Evolutionary conservation across 2,113 vertebrate species (phyloP).

Genomic region (Rattus norvegicus): GRCr8 NC_086027.1:29006501-29007000

Average conservation of each 20-base stretch:
- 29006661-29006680: background rate
- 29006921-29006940: conserved; percentile 17
- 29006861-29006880: background rate
- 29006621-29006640: background rate
- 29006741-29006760: no score
- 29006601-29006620: conserved; percentile 1
- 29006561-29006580: conserved; percentile 5
- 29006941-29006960: background rate
- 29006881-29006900: background rate
- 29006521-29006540: background rate
- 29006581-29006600: conserved; percentile 3
- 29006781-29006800: no score
- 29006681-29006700: no score
- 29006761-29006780: no score
- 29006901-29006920: background rate
- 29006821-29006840: conserved; percentile 11
- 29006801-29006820: background rate
- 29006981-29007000: conserved; percentile 12
- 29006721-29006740: no score
- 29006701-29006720: no score
- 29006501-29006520: background rate
- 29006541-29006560: background rate
- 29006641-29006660: background rate
- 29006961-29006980: conserved; percentile 32
- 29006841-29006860: background rate